Percentiles rank a stretch among this genome's conserved stretches.
Evolutionary conservation across 2,113 vertebrate species (phyloP).

Genomic region (Carassius auratus): DNA sequence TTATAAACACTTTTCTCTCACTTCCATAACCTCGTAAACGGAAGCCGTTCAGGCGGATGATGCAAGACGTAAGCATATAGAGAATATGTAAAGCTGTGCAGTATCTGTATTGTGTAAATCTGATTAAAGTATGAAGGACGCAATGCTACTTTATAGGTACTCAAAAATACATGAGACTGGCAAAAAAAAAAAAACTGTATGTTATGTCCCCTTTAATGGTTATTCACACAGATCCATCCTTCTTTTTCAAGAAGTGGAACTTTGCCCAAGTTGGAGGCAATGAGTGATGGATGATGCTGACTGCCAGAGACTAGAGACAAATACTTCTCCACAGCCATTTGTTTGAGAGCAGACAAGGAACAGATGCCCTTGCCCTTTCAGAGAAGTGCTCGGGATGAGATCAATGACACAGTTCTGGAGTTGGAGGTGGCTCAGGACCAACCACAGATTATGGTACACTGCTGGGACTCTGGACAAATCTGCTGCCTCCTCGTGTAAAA

Average conservation of each 20-base stretch:
- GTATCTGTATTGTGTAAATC: no score
- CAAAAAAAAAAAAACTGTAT: no score
- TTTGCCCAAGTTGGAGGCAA: neutral
- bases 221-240: neutral
- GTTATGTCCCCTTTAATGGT: neutral
- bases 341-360: neutral
- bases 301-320: neutral
- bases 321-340: neutral
- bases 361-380: neutral
- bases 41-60: no score
- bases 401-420: neutral
- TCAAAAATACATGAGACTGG: no score
- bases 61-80: no score
- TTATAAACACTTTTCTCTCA: no score
- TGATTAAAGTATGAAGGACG: no score
- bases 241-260: no score
- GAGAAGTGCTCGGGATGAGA: neutral
- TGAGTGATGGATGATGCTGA: neutral
- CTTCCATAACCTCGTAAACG: no score
- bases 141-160: no score
- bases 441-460: neutral
- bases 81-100: no score
- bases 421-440: neutral
- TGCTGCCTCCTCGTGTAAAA: neutral
- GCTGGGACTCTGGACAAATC: neutral